Base-by-base conservation (phyloP, 2,888 invertebrate genomes). In the Erannis defoliaria region DNA sequence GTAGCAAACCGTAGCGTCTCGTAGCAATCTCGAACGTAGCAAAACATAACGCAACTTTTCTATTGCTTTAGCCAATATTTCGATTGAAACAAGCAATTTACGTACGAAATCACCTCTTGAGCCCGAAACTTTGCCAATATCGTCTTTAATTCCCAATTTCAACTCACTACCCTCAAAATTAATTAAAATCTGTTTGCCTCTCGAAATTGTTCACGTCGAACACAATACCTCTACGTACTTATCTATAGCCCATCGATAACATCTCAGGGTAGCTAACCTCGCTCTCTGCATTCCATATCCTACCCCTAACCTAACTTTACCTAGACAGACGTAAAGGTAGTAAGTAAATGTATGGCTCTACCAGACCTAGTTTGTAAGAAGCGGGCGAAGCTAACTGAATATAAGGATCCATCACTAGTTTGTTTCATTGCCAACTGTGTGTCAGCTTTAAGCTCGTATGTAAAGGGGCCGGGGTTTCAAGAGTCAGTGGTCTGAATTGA, bases 101-200 rank as follows among this genome's bases (percentile, higher is more conserved):
- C 40, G 43, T 65, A 56, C 53, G 5, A 48, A 64, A 58, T 66
- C 53, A 53, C 61, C 53, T 49, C 37, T 42, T 58, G 60, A 43
- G 49, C 60, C 64, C 56, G 49, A 62, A 75, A 76, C 68, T 75
- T 74, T 74, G 59, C 62, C 71, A 71, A 74, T 70, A 74, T 64
- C 63, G 55, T 62, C 68, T 68, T 70, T 64, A 73, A 73, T 71
- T 65, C 65, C 64, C 64, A 69, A 64, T 66, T 67, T 56, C 49
- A 56, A 55, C 53, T 46, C 56, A 56, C 60, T 61, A 46, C 61
- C 46, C 60, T 23, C 40, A 63, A 75, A 72, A 71, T 73, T 71
- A 77, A 74, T 75, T 72, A 76, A 63, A 71, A 69, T 67, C 71
- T 72, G 72, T 73, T 73, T 71, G 76, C 67, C 63, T 70, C 55